Conservation (phyloP, 92 coral and sea anemone genomes). For the Porites rus region DNA sequence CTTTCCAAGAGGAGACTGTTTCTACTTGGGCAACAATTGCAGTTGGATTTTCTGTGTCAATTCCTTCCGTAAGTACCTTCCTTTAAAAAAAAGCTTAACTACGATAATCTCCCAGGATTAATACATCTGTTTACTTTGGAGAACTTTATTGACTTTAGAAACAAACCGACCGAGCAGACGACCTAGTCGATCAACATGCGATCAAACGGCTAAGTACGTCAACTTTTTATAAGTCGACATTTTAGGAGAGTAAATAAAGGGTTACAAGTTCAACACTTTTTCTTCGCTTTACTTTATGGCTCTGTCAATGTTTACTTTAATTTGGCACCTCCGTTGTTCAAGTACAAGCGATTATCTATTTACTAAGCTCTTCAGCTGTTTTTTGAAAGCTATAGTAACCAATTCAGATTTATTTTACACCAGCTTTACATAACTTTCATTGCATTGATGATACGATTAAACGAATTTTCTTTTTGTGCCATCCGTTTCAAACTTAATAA, state of each 20-base stretch:
- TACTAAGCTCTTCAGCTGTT: conserved; percentile 15
- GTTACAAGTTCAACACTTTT: neutral
- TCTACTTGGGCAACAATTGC: conserved; percentile 58
- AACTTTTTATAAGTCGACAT: neutral
- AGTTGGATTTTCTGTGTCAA: conserved; percentile 64
- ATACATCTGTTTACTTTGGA: conserved; percentile 9
- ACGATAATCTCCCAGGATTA: neutral
- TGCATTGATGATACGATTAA: neutral
- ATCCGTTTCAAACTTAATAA: too few relatives aligned
- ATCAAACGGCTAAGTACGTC: too few relatives aligned
- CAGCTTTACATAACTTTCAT: neutral
- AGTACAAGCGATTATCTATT: neutral
- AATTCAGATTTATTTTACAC: neutral
- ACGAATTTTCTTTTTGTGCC: too few relatives aligned
- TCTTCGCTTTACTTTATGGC: neutral
- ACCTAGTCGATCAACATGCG: too few relatives aligned
- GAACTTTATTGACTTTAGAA: conserved; percentile 1
- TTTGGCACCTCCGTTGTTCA: neutral
- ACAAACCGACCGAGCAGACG: too few relatives aligned
- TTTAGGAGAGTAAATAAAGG: neutral
- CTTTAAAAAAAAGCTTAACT: neutral
- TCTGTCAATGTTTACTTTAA: neutral
- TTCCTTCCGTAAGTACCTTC: conserved; percentile 53
- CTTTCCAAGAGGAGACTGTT: conserved; percentile 71
- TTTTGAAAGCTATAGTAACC: neutral